Evolutionary conservation across 2,113 vertebrate species (phyloP).

Genomic region (Hylia prasina): DNA sequence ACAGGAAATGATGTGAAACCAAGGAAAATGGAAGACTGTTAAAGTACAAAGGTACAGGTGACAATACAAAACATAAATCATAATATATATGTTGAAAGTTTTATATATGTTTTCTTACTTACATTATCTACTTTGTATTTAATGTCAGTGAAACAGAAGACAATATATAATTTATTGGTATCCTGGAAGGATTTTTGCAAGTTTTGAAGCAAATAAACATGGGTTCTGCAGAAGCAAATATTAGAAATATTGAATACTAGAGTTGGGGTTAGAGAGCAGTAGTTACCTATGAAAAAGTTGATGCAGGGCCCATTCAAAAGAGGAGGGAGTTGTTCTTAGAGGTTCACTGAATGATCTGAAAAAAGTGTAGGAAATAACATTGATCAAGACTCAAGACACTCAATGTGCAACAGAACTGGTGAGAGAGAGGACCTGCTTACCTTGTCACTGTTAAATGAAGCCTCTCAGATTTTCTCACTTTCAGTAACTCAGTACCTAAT

Average conservation of each 20-base stretch:
- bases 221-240: not conserved
- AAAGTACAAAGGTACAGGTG: not conserved
- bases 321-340: not conserved
- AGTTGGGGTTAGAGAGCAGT: not conserved
- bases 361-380: not conserved
- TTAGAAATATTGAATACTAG: not conserved
- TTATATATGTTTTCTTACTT: not conserved
- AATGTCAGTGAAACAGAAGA: not conserved
- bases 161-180: not conserved
- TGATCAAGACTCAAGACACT: not conserved
- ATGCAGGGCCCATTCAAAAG: not conserved
- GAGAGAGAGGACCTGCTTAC: not conserved
- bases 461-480: not conserved
- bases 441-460: not conserved
- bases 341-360: not conserved
- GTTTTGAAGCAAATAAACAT: not conserved
- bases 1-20: not conserved
- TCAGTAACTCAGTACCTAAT: not conserved
- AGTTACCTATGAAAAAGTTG: not conserved
- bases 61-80: not conserved
- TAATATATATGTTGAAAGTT: not conserved
- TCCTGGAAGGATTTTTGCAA: not conserved
- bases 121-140: not conserved
- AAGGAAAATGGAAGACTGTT: not conserved
- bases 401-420: not conserved